Evolutionary conservation across 1,140 invertebrate species (phyloP).

Genomic region (Zelostemma sp.): DNA sequence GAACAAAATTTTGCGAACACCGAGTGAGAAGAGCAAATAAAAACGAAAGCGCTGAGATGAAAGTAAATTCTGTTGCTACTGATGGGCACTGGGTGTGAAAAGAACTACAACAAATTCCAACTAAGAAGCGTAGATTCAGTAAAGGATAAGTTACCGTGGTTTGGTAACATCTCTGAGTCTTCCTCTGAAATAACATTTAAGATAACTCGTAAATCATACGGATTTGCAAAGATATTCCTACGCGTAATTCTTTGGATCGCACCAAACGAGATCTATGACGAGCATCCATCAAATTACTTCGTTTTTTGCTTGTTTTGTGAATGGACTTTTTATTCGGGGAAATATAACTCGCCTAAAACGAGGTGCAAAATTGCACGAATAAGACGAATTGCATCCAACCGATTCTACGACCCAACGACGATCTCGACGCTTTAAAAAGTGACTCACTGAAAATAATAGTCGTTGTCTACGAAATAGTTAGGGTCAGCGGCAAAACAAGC

Average conservation of each 20-base stretch:
- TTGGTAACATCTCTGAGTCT: conserved; percentile 71
- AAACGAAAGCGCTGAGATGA: background rate
- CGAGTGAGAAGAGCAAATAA: background rate
- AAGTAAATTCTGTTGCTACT: background rate
- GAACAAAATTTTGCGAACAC: background rate
- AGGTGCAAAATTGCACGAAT: too few relatives aligned
- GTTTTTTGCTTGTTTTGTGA: conserved; percentile 27
- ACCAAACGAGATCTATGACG: background rate
- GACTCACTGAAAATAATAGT: conserved; percentile 42
- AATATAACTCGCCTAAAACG: too few relatives aligned
- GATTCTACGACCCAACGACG: too few relatives aligned
- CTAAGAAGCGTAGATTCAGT: conserved; percentile 53
- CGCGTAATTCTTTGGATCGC: conserved; percentile 1
- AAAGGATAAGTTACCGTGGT: conserved; percentile 67
- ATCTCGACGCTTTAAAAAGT: conserved; percentile 28
- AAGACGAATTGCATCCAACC: too few relatives aligned
- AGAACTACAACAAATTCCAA: conserved; percentile 40
- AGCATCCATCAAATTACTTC: background rate
- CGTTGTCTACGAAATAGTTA: conserved; percentile 33
- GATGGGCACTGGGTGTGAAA: conserved; percentile 7
- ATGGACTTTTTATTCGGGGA: too few relatives aligned
- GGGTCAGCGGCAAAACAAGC: conserved; percentile 62
- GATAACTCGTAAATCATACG: conserved; percentile 50
- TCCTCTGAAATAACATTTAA: conserved; percentile 70
- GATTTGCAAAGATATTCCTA: conserved; percentile 21